Base-by-base conservation (phyloP, 1,140 invertebrate genomes). In the Drosophila tsacasi region DNA sequence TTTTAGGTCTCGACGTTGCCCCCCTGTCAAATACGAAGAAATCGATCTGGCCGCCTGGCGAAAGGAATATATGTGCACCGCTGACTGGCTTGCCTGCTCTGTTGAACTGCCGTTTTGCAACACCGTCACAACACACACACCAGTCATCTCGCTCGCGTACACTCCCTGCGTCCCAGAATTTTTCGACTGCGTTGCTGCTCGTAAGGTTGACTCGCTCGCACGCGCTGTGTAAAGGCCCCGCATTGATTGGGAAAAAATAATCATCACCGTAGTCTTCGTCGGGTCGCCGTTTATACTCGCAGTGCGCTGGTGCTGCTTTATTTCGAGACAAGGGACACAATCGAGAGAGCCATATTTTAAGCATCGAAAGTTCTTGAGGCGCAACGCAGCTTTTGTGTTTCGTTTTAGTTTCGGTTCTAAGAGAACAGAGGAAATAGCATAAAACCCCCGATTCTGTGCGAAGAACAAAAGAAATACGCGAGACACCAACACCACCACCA, bases 221-320 rank as follows among this genome's bases (percentile, higher is more conserved):
- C 60, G 19, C 57, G 39, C 63, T n/a, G 10, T 35, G 39, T 3
- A 37, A 9, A 60, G 68, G 46, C 32, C 69, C 37, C 42, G 75
- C 73, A 77, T 77, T 77, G 74, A 76, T 76, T 77, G 57, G 50
- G 61, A 66, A 76, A 79, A 78, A 84, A 78, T 80, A 82, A 76
- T 83, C 78, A 63, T 75, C 64, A 64, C 80, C 84, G 83, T 87
- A 87, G 83, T 86, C 85, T 85, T 76, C 84, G 84, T 87, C 84
- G 84, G 84, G 84, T 83, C 84, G 84, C 84, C 83, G 84, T 83
- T 86, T 77, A 54, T 79, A 82, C 83, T 86, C 83, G 83, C 83
- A 83, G 83, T 90, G 71, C 67, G 67, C 71, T 73, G 68, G 71
- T 73, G 84, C 84, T 87, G 84, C 84, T 67, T 81, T 79, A 87